Base-by-base conservation (phyloP, 2,888 invertebrate species). In the Torymus texanus region DNA sequence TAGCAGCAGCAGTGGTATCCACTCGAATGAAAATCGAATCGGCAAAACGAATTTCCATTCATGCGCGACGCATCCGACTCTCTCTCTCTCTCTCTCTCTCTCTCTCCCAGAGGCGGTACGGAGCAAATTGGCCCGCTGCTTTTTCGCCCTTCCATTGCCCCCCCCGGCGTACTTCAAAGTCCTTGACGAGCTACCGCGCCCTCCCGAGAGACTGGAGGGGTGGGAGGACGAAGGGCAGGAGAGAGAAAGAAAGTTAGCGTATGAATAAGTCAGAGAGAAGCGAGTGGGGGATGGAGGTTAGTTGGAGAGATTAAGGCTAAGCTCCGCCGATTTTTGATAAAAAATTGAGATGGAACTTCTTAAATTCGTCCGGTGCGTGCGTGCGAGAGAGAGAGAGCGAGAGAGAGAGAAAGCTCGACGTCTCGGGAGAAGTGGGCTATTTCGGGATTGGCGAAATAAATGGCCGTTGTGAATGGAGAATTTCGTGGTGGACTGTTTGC, bases 241-340 rank as follows among this genome's bases (percentile, higher is more conserved):
- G 55, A 53, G 55, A 70, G 68, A 76, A 76, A 70, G 67, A 63
- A 76, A 53, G 62, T 70, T 68, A 63, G 62, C 65, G 68, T 78
- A 78, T 78, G 79, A 70, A 79, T 75, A 79, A 75, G 62, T 58
- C 65, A 72, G 65, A 51, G 50, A 65, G 66, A 14, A 12, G 53
- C 16, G 13, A 24, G 2, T 5, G 18, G 62, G 1, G 41, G 18
- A 18, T 21, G 24, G 2, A 5, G 16, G 18, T 16, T 53, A 55
- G 63, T 1, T 16, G 53, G 16, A 50, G 73, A 65, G 73, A 73
- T 65, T 73, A 56, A 41, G 29, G 50, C 41, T 65, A 41, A 55
- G 63, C 41, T 41, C 10, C 16, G 50, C 1, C 18, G 70, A 59
- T 59, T 70, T 70, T 70, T 70, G 29, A 58, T 41, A 58, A 68